These are phyloP conservation scores for Lepus townsendii DNA, from an alignment of 2,797 vertebrate genomes.

Conservation along the genomic window DNA sequence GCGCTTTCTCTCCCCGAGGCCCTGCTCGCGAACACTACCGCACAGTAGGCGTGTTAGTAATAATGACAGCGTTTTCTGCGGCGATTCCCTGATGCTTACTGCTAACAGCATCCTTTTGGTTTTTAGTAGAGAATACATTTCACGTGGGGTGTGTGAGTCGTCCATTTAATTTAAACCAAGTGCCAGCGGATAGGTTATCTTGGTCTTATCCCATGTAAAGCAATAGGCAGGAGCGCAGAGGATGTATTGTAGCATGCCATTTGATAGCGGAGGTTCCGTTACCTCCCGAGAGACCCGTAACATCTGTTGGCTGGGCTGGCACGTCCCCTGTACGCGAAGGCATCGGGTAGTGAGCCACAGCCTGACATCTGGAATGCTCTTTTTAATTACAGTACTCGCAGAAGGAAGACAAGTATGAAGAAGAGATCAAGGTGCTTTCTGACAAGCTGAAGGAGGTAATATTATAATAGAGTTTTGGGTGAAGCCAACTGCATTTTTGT, in stretches of 20 bases:
- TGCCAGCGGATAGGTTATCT: slow-evolving; percentile 69
- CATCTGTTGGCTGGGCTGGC: slow-evolving; percentile 73
- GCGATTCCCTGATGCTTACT: neutral
- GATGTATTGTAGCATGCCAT: slow-evolving; percentile 49
- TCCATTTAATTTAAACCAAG: slow-evolving; percentile 73
- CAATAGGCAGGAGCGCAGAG: slow-evolving; percentile 77
- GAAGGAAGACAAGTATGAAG: slow-evolving; percentile 99
- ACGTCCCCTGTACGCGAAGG: slow-evolving; percentile 12
- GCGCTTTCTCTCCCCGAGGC: neutral
- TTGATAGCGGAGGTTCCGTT: slow-evolving; percentile 70
- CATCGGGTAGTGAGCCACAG: neutral
- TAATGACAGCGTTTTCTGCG: slow-evolving; percentile 13
- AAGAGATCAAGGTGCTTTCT: slow-evolving; percentile 99
- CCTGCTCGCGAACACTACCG: neutral
- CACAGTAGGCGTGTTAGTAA: slow-evolving; percentile 30
- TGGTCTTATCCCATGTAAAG: slow-evolving; percentile 76
- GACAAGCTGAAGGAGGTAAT: slow-evolving; percentile 99
- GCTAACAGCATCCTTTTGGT: slow-evolving; percentile 1
- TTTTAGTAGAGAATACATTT: slow-evolving; percentile 58
- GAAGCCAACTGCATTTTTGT: neutral
- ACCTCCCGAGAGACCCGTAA: slow-evolving; percentile 66
- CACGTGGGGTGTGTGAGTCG: slow-evolving; percentile 48
- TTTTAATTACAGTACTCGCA: slow-evolving; percentile 96
- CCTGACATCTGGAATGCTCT: slow-evolving; percentile 81
- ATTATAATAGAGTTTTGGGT: neutral